Evolutionary conservation across 1,140 invertebrate genomes (phyloP).

Genomic region (Drosophila triauraria): DNA sequence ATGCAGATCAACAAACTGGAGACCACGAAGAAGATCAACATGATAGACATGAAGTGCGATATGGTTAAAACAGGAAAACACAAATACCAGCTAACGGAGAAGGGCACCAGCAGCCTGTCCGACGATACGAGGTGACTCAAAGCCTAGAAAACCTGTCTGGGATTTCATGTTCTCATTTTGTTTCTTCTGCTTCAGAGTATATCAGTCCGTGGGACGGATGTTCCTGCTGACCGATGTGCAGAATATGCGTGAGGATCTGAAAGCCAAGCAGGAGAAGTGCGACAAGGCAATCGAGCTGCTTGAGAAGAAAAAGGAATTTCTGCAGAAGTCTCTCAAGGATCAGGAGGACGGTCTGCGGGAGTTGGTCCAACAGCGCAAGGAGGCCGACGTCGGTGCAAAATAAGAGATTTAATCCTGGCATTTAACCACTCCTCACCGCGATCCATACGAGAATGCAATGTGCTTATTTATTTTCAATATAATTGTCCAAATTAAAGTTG

Average conservation of each 20-base stretch:
- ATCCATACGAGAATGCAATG: conserved; percentile 16
- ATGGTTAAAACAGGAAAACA: conserved; percentile 83
- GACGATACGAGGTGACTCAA: conserved; percentile 67
- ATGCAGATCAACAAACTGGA: conserved; percentile 85
- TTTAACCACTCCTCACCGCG: conserved; percentile 10
- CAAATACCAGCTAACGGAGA: conserved; percentile 81
- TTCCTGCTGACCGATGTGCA: conserved; percentile 79
- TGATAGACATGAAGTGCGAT: conserved; percentile 83
- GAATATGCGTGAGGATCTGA: conserved; percentile 78
- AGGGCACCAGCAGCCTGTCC: conserved; percentile 70
- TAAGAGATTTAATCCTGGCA: conserved; percentile 25
- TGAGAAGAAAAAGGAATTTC: conserved; percentile 80
- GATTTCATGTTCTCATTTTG: neutral
- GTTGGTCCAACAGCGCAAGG: conserved; percentile 81
- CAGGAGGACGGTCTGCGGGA: conserved; percentile 83
- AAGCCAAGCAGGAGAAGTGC: conserved; percentile 80
- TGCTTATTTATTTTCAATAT: conserved; percentile 77
- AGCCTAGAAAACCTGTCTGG: too few relatives aligned
- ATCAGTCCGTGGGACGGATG: conserved; percentile 83
- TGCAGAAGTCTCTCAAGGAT: conserved; percentile 79
- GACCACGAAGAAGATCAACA: conserved; percentile 83
- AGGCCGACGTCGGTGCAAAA: conserved; percentile 64
- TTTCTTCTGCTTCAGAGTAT: conserved; percentile 56
- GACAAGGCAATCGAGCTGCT: conserved; percentile 78
- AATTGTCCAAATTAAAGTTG: conserved; percentile 91